phyloP scores from a whole-genome alignment of 2,888 invertebrate genomes.

The Danaus chrysippus region DNA sequence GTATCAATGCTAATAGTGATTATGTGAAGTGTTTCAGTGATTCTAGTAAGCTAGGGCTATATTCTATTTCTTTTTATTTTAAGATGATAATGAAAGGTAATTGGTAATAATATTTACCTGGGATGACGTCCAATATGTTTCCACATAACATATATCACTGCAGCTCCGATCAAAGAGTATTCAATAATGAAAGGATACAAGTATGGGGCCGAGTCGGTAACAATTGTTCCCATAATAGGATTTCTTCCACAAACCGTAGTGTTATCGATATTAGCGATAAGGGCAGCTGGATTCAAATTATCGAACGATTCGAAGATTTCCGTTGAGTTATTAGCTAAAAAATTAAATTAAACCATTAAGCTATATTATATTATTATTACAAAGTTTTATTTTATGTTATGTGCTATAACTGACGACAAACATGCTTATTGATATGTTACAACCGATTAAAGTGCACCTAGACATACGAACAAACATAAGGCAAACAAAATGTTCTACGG shows the following conservation, averaged over 20 bases:
- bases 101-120: constrained; percentile 71
- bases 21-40: constrained; percentile 3
- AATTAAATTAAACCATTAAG: constrained; percentile 19
- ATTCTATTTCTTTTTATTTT: background rate
- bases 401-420: constrained; percentile 26
- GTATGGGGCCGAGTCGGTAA: constrained; percentile 95
- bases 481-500: constrained; percentile 71
- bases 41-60: background rate
- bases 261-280: constrained; percentile 78
- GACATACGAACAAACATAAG: constrained; percentile 42
- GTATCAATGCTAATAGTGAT: constrained; percentile 31
- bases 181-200: constrained; percentile 97
- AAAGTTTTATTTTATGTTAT: background rate
- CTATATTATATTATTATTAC: constrained; percentile 4
- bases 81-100: background rate
- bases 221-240: constrained; percentile 95
- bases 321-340: constrained; percentile 65
- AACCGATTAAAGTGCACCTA: constrained; percentile 42
- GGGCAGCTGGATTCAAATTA: constrained; percentile 78
- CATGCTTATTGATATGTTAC: constrained; percentile 31
- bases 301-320: constrained; percentile 80
- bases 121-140: constrained; percentile 94
- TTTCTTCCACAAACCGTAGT: constrained; percentile 86
- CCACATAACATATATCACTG: constrained; percentile 98
- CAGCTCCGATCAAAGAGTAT: constrained; percentile 96